Evolutionary conservation across 2,113 vertebrate species (phyloP), one percentile per base, ranked within the genome.

Genomic region (Scartelaos histophorus): DNA sequence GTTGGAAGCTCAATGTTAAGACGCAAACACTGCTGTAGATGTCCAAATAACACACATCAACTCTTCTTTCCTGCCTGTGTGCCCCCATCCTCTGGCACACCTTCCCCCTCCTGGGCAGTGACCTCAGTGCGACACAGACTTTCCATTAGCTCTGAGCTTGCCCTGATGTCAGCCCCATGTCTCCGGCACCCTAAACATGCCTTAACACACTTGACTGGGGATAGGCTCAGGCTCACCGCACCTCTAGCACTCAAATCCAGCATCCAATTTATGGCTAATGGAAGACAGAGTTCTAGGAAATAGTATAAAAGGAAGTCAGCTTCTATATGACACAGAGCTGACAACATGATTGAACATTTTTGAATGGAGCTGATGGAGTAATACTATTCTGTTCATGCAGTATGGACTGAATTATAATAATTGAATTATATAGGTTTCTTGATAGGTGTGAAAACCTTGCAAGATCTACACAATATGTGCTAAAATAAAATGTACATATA

Each of bases 111-210:
- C 34, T 78, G 82, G 81, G 79, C 77, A 73, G 80, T 70, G 12
- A 73, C 73, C 71, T 69, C 3, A 13, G 68, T 61, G 45, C 22
- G 62, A 89, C 85, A 87, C 66, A 68, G 74, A 87, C 77, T 84
- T 85, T 89, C 87, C 83, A 89, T 85, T 87, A 84, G 77, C 68
- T 81, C 68, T 1, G 15, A 67, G 45, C 76, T 69, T 43, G 82
- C 79, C 76, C 67, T 22, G 80, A 66, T 86, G 76, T 85, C 75
- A 69, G 62, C 71, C 46, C 67, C 4, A 35, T 45, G 53, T 76
- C 62, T 49, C 79, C 70, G 71, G 57, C 46, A 54, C 71, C 21
- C 53, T 78, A 81, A 81, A 84, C 80, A 79, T 67, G 79, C 24
- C 60, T 67, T 57, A 67, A 65, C 74, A 67, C 75, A 75, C 75